phyloP scores from a whole-genome alignment of 2,888 invertebrate genomes.

The Conistra vaccinii region DNA sequence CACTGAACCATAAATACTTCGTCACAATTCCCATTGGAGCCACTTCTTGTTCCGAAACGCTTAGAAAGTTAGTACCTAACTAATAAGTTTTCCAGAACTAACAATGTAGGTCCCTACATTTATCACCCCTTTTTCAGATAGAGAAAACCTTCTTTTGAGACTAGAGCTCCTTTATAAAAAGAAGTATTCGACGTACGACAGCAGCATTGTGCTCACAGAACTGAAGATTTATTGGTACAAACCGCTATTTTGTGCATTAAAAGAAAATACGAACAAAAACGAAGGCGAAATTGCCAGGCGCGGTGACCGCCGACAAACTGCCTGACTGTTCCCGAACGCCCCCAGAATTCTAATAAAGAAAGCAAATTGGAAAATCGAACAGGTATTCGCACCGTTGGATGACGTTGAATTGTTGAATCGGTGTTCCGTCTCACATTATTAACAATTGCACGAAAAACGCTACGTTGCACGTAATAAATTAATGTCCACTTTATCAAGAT shows the following conservation, averaged over 20 bases:
- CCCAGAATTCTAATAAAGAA: slow-evolving; percentile 77
- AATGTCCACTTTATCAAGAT: slow-evolving; percentile 63
- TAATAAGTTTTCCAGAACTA: slow-evolving; percentile 62
- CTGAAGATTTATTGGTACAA: slow-evolving; percentile 79
- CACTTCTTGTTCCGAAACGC: slow-evolving; percentile 31
- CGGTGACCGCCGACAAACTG: slow-evolving; percentile 75
- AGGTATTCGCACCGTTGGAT: slow-evolving; percentile 67
- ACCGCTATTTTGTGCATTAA: slow-evolving; percentile 75
- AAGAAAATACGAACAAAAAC: slow-evolving; percentile 77
- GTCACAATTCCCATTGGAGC: slow-evolving; percentile 45
- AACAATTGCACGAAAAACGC: slow-evolving; percentile 49
- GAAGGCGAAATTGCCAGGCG: slow-evolving; percentile 69
- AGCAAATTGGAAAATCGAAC: slow-evolving; percentile 77
- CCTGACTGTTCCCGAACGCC: slow-evolving; percentile 72
- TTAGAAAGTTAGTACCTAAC: slow-evolving; percentile 43
- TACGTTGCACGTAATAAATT: slow-evolving; percentile 60
- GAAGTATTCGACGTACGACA: slow-evolving; percentile 74
- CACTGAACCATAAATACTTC: slow-evolving; percentile 53
- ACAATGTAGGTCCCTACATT: slow-evolving; percentile 63
- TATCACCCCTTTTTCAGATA: slow-evolving; percentile 65
- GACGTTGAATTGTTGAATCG: slow-evolving; percentile 52
- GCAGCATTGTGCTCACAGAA: slow-evolving; percentile 70
- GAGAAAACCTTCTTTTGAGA: slow-evolving; percentile 51
- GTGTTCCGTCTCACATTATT: slow-evolving; percentile 49
- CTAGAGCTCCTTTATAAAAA: slow-evolving; percentile 70